phyloP scores from a whole-genome alignment of 2,113 vertebrate genomes.

The human (Homo sapiens) region GRCh38 chr2:162054501-162055000 shows the following conservation, averaged over 20 bases:
- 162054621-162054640: background rate
- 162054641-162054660: background rate
- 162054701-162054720: background rate
- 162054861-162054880: background rate
- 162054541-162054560: background rate
- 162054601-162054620: background rate
- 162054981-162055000: background rate
- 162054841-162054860: background rate
- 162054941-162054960: background rate
- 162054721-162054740: background rate
- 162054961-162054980: background rate
- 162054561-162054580: background rate
- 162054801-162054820: background rate
- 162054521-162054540: background rate
- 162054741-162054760: background rate
- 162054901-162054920: background rate
- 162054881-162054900: conserved; percentile 5
- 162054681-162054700: background rate
- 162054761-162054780: background rate
- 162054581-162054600: background rate
- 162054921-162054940: background rate
- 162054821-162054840: conserved; percentile 16
- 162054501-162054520: background rate
- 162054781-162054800: background rate
- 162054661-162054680: background rate